Percentiles rank a stretch among this genome's conserved stretches.
phyloP scores from a whole-genome alignment of 2,888 invertebrate genomes.

The Urechis unicinctus region DNA sequence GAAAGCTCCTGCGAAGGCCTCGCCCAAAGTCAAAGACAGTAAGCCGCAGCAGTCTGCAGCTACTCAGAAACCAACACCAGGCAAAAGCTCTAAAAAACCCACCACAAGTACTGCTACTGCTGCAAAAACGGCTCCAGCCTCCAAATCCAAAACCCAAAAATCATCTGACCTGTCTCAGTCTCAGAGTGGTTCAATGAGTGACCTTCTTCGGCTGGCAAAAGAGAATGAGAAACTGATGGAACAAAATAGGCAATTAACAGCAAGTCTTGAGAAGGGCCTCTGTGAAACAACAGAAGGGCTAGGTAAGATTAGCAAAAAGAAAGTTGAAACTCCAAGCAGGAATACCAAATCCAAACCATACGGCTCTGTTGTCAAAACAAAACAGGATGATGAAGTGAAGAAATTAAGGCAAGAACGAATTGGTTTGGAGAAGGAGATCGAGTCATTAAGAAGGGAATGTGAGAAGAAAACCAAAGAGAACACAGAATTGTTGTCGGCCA shows the following conservation, averaged over 20 bases:
- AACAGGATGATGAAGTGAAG: background rate
- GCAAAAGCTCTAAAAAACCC: no score
- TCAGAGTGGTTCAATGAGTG: background rate
- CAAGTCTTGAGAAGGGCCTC: background rate
- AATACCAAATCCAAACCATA: background rate
- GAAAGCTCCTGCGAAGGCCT: no score
- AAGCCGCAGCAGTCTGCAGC: no score
- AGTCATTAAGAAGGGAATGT: background rate
- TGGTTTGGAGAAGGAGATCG: background rate
- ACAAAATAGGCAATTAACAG: background rate
- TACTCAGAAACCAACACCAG: no score
- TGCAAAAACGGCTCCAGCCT: no score
- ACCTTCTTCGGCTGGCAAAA: background rate
- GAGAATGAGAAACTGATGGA: background rate
- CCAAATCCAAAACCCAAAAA: no score
- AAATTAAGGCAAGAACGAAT: background rate
- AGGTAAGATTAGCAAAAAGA: background rate
- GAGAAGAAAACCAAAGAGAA: constrained; percentile 7
- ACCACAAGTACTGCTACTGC: no score
- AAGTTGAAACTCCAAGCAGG: background rate
- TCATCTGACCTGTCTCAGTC: no score
- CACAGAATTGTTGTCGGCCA: background rate
- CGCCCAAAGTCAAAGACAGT: no score
- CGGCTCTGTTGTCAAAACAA: no score
- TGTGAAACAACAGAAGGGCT: background rate